phyloP scores from a whole-genome alignment of 2,113 vertebrate species.

The Paracanthobrama guichenoti region DNA sequence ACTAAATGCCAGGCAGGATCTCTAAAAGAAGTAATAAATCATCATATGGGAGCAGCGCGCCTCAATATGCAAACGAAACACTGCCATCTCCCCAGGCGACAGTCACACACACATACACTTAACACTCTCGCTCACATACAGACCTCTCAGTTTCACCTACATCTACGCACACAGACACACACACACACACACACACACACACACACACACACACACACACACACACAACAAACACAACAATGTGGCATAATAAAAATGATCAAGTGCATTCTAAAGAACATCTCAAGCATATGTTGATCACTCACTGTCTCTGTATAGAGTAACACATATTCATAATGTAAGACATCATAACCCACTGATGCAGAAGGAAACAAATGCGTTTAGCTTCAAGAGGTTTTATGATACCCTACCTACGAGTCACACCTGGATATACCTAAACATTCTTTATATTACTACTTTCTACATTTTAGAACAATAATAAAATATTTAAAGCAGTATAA shows the following conservation, averaged over 20 bases:
- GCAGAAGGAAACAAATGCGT: neutral
- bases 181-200: neutral
- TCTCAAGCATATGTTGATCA: constrained; percentile 29
- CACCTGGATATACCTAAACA: neutral
- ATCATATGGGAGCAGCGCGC: constrained; percentile 54
- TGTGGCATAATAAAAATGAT: constrained; percentile 33
- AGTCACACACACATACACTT: constrained; percentile 36
- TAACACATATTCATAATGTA: constrained; percentile 25
- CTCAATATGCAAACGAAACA: constrained; percentile 59
- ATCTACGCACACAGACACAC: neutral
- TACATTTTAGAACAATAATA: neutral
- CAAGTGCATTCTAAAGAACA: constrained; percentile 6
- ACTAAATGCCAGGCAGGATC: constrained; percentile 65
- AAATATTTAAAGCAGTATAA: neutral
- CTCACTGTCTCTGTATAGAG: neutral
- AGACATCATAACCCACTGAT: neutral
- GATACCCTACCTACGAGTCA: neutral
- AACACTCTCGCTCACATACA: constrained; percentile 11
- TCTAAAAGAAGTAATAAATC: constrained; percentile 65
- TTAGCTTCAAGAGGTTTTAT: constrained; percentile 13
- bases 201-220: neutral
- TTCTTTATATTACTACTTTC: neutral
- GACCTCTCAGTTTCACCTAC: constrained; percentile 20
- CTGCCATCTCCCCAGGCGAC: constrained; percentile 58
- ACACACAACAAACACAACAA: constrained; percentile 3